Evolutionary conservation across 2,113 vertebrate species (phyloP), one percentile per base, ranked within the genome.

Genomic region (Taurulus bubalis): DNA sequence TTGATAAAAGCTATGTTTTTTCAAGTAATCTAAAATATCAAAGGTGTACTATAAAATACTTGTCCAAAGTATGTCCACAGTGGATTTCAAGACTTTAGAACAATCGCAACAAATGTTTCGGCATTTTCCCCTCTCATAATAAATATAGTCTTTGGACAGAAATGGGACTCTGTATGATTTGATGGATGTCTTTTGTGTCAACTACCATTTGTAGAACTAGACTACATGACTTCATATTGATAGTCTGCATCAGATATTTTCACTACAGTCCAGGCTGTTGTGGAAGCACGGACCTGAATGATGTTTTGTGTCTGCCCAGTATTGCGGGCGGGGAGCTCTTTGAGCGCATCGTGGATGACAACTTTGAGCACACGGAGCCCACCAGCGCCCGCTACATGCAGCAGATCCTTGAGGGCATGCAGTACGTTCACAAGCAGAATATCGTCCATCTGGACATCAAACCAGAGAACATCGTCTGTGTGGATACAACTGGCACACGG

Each of bases 321-420:
- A 94, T 98, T 24, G 95, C 95, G 2, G 97, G 96, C 0, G 97
- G 97, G 26, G 96, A 98, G 87, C 95, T 97, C 83, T 97, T 98
- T 26, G 94, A 96, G 62, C 95, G 96, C 73, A 96, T 98, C 0
- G 95, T 96, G 79, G 96, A 95, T 0, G 96, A 98, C 0, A 93
- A 93, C 85, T 97, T 96, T 0, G 96, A 97, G 92, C 96, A 97
- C 94, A 98, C 96, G 0, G 97, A 98, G 93, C 95, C 94, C 81
- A 96, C 91, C 89, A 95, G 96, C 0, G 82, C 94, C 63, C 93
- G 94, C 84, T 98, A 97, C 75, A 65, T 97, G 94, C 87, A n/a
- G 74, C 97, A 98, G 94, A 96, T 98, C 89, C 94, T 98, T 80
- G 91, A 96, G 82, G 97, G 96, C 28, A 89, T 97, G 88, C 91